Percentiles rank a stretch among this genome's conserved stretches.
Evolutionary conservation across 2,888 invertebrate species (phyloP).

Genomic region (Drosophila mimetica): DNA sequence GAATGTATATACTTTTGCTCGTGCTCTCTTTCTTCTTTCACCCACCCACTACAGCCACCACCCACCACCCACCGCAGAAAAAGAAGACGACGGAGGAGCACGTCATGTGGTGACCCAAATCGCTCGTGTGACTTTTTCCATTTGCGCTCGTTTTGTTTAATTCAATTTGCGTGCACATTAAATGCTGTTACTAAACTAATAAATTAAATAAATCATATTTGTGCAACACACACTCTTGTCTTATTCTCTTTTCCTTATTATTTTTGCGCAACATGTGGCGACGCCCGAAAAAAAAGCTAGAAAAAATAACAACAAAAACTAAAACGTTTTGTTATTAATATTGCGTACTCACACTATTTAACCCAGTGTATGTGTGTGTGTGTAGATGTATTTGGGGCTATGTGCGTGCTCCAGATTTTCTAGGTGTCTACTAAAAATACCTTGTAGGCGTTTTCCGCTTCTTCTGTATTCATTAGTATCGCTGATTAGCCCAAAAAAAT

Average conservation of each 20-base stretch:
- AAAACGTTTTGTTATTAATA: slow-evolving; percentile 22
- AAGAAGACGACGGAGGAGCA: slow-evolving; percentile 29
- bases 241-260: neutral
- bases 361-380: neutral
- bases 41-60: slow-evolving; percentile 7
- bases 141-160: slow-evolving; percentile 35
- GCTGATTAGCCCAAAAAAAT: slow-evolving; percentile 66
- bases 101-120: slow-evolving; percentile 78
- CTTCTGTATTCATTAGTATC: slow-evolving; percentile 33
- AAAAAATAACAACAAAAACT: neutral
- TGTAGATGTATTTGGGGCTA: slow-evolving; percentile 2
- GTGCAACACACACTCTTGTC: neutral
- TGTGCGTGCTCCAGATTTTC: slow-evolving; percentile 43
- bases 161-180: slow-evolving; percentile 33
- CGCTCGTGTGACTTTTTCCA: slow-evolving; percentile 40
- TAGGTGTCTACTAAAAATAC: slow-evolving; percentile 68
- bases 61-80: slow-evolving; percentile 23
- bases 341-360: slow-evolving; percentile 16
- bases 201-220: slow-evolving; percentile 33
- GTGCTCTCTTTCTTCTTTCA: slow-evolving; percentile 41
- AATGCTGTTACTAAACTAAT: slow-evolving; percentile 33
- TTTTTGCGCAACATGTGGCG: slow-evolving; percentile 22
- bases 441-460: slow-evolving; percentile 60
- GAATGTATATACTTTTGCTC: slow-evolving; percentile 15
- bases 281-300: slow-evolving; percentile 5